These are phyloP conservation scores for Dasypus novemcinctus DNA, from an alignment of 2,113 vertebrate species.

Conservation along the genomic window DNA sequence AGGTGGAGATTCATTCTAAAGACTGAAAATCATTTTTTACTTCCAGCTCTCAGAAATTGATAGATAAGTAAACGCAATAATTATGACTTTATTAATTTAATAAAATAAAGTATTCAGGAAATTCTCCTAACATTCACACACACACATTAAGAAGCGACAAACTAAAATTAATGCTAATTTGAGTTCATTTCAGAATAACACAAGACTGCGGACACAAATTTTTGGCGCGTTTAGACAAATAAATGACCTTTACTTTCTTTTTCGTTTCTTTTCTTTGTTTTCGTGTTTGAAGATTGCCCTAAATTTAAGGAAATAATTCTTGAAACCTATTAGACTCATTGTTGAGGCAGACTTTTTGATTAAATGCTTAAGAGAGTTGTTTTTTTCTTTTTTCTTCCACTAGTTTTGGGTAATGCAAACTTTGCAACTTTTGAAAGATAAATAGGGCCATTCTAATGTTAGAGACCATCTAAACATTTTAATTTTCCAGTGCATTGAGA, in stretches of 20 bases:
- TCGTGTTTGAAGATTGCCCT: not conserved
- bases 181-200: not conserved
- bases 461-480: not conserved
- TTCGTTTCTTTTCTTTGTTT: not conserved
- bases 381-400: not conserved
- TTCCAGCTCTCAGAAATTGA: not conserved
- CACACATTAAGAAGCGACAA: not conserved
- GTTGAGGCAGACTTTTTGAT: not conserved
- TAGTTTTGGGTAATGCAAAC: not conserved
- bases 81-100: not conserved
- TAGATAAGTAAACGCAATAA: not conserved
- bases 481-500: not conserved
- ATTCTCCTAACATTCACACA: not conserved
- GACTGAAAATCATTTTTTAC: not conserved
- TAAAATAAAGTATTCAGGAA: not conserved
- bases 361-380: not conserved
- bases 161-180: not conserved
- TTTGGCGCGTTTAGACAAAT: not conserved
- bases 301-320: not conserved
- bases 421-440: not conserved
- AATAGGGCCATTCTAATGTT: not conserved
- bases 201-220: not conserved
- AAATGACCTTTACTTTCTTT: not conserved
- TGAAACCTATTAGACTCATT: not conserved
- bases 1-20: not conserved